Conservation (phyloP, 1,140 invertebrate genomes). For the Orius insidiosus region DNA sequence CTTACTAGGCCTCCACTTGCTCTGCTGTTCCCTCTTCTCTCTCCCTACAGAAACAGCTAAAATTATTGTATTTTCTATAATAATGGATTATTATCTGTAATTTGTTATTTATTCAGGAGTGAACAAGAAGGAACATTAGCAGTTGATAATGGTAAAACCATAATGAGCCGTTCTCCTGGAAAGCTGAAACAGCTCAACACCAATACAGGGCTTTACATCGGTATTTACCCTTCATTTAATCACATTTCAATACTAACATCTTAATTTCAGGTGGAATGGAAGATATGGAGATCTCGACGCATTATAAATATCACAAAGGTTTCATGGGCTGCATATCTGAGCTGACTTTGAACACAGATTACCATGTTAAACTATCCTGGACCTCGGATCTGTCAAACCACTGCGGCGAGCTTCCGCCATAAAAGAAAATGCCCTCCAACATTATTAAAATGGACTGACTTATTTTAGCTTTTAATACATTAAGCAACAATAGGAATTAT, state of each 20-base stretch:
- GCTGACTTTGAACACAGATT: conserved; percentile 59
- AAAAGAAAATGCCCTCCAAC: conserved; percentile 4
- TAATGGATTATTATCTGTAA: too few species aligned
- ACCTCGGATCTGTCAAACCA: conserved; percentile 13
- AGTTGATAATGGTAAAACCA: conserved; percentile 63
- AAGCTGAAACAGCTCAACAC: conserved; percentile 69
- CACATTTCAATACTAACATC: too few species aligned
- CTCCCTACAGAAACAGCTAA: too few species aligned
- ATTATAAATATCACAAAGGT: conserved; percentile 47
- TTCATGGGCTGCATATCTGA: conserved; percentile 66
- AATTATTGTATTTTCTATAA: too few species aligned
- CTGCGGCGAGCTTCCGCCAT: conserved; percentile 16
- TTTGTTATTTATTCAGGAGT: conserved; percentile 42
- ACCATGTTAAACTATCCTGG: conserved; percentile 38
- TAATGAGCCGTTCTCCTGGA: conserved; percentile 62
- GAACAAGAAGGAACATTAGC: conserved; percentile 68
- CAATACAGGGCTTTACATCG: conserved; percentile 66
- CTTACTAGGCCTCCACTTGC: too few species aligned
- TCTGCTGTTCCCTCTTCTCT: too few species aligned
- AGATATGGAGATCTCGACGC: conserved; percentile 43
- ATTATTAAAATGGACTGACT: not conserved
- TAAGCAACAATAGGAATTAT: not conserved
- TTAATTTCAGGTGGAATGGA: conserved; percentile 58
- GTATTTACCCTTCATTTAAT: conserved; percentile 32
- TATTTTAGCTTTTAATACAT: conserved; percentile 1